phyloP scores from a whole-genome alignment of 2,888 invertebrate species.

The Macrophya alboannulata region DNA sequence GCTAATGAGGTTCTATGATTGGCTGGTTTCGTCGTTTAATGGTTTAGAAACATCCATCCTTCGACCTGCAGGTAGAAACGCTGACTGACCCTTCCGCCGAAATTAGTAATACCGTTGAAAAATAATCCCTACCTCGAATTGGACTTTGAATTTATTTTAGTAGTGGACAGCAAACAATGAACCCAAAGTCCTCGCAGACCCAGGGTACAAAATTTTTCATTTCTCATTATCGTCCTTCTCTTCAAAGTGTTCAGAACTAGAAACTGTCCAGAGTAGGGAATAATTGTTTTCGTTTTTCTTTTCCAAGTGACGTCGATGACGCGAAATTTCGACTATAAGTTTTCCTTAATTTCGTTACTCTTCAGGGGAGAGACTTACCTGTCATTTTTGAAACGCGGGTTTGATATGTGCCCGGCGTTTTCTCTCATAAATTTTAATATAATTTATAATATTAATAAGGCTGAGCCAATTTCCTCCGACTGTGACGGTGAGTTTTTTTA shows the following conservation, averaged over 20 bases:
- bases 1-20: neutral
- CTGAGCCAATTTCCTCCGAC: neutral
- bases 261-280: neutral
- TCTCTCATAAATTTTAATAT: constrained; percentile 13
- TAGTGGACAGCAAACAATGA: neutral
- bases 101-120: neutral
- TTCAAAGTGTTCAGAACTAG: neutral
- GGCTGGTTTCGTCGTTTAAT: neutral
- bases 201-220: neutral
- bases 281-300: neutral
- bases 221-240: neutral
- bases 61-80: neutral
- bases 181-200: neutral
- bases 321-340: neutral
- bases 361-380: neutral
- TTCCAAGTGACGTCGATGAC: neutral
- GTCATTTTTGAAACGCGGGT: neutral
- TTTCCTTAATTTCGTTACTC: neutral
- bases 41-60: neutral
- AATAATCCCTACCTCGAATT: neutral
- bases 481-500: constrained; percentile 30
- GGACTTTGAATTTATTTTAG: neutral
- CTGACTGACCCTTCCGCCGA: neutral
- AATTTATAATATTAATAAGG: neutral
- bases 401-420: constrained; percentile 3